Evolutionary conservation across 92 coral and sea anemone species (phyloP).

Genomic region (Parazoanthus swiftii): DNA sequence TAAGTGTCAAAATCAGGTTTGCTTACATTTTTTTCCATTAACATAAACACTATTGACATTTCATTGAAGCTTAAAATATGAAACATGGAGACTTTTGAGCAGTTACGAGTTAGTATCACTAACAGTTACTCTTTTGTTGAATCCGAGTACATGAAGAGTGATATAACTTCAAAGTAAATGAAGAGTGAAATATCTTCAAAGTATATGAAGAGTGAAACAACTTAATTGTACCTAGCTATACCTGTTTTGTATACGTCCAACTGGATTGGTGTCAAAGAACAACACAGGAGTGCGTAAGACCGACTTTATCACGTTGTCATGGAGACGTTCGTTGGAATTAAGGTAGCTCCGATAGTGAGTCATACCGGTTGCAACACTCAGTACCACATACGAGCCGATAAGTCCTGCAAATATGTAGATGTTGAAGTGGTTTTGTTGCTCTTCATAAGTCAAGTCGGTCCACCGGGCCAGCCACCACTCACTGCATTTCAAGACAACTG

Average conservation of each 20-base stretch:
- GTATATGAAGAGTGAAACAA: not conserved
- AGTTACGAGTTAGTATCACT: too few species aligned
- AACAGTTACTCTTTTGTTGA: not conserved
- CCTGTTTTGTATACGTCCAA: conserved; percentile 43
- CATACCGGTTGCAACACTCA: conserved; percentile 20
- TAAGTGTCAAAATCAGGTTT: too few species aligned
- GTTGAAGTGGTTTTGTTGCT: conserved; percentile 27
- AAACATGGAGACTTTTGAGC: too few species aligned
- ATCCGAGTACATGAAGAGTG: not conserved
- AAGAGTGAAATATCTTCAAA: not conserved
- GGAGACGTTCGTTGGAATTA: conserved; percentile 33
- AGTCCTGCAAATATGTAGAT: conserved; percentile 15
- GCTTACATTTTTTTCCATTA: too few species aligned
- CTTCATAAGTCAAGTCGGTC: conserved; percentile 29
- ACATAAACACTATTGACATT: too few species aligned
- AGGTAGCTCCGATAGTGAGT: conserved; percentile 31
- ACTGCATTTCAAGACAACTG: conserved; percentile 29
- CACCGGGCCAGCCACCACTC: conserved; percentile 45
- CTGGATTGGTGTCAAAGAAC: conserved; percentile 43
- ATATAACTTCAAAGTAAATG: not conserved
- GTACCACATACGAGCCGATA: conserved; percentile 25
- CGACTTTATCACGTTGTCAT: conserved; percentile 24
- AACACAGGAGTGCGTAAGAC: conserved; percentile 20
- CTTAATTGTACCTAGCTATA: not conserved
- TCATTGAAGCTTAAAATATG: too few species aligned